phyloP scores from a whole-genome alignment of 1,140 invertebrate genomes.

The Neodiprion pinetum region DNA sequence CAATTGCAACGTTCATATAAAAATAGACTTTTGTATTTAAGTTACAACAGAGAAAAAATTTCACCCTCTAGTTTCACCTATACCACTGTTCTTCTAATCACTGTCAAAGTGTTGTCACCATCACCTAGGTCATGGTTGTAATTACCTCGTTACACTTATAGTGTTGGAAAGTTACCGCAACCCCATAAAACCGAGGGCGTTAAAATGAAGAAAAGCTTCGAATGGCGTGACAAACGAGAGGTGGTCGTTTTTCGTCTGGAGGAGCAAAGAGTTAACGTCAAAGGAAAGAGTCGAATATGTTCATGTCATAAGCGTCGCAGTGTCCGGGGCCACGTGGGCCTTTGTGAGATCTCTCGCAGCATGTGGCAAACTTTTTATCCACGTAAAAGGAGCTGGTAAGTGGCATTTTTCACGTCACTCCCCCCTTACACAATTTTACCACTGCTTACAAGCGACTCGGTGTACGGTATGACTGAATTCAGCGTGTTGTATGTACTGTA shows the following conservation, averaged over 20 bases:
- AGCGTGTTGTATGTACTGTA: not conserved
- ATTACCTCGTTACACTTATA: not conserved
- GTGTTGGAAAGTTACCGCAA: too few relatives aligned
- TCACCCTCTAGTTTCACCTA: too few relatives aligned
- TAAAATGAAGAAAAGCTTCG: not conserved
- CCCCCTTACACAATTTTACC: not conserved
- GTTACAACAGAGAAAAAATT: too few relatives aligned
- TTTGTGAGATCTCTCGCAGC: slow-evolving; percentile 5
- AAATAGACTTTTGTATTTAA: too few relatives aligned
- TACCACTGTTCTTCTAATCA: not conserved
- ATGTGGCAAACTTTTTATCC: not conserved
- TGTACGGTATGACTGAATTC: not conserved
- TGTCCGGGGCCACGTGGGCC: slow-evolving; percentile 2
- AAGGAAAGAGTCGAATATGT: not conserved
- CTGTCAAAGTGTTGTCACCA: not conserved
- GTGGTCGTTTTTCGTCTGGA: not conserved
- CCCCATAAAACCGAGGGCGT: too few relatives aligned
- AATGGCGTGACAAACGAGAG: not conserved
- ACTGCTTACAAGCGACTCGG: not conserved
- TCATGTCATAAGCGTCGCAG: not conserved
- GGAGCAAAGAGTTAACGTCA: not conserved
- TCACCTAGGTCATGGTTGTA: not conserved
- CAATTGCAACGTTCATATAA: too few relatives aligned
- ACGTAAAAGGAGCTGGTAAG: slow-evolving; percentile 3
- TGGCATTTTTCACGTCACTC: not conserved